phyloP scores from a whole-genome alignment of 2,888 invertebrate genomes.

The Melangyna quadrimaculata region DNA sequence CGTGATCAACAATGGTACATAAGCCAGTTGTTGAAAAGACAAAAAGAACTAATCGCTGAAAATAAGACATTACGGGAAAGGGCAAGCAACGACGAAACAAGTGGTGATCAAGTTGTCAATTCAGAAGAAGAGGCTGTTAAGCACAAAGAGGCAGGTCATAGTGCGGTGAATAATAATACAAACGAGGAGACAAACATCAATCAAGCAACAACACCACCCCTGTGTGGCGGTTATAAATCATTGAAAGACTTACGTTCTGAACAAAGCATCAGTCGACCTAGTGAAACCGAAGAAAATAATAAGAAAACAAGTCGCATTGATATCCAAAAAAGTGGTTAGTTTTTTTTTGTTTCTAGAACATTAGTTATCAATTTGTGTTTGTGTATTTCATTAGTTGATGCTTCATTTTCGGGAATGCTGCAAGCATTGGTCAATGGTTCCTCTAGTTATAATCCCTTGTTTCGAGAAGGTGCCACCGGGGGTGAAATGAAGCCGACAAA shows the following conservation, averaged over 20 bases:
- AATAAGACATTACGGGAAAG: slow-evolving; percentile 81
- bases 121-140: slow-evolving; percentile 39
- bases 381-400: slow-evolving; percentile 59
- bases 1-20: slow-evolving; percentile 97
- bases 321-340: slow-evolving; percentile 66
- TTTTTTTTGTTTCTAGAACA: not conserved
- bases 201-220: not conserved
- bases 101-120: slow-evolving; percentile 8
- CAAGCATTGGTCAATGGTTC: slow-evolving; percentile 65
- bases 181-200: not conserved
- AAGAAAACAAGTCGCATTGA: slow-evolving; percentile 55
- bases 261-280: slow-evolving; percentile 1
- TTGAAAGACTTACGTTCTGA: slow-evolving; percentile 33
- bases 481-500: slow-evolving; percentile 40
- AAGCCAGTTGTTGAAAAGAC: slow-evolving; percentile 90
- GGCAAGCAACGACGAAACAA: slow-evolving; percentile 25
- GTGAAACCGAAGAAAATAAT: not conserved
- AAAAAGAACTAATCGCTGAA: slow-evolving; percentile 90
- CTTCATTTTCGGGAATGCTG: slow-evolving; percentile 71
- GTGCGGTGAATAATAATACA: slow-evolving; percentile 22
- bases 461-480: slow-evolving; percentile 25
- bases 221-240: not conserved
- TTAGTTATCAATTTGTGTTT: not conserved
- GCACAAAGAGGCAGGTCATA: slow-evolving; percentile 25
- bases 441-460: slow-evolving; percentile 39